A percentile compares a stretch with the other conserved stretches of the same genome.
Evolutionary conservation across 2,113 vertebrate species (phyloP).

Genomic region (Casuarius casuarius): DNA sequence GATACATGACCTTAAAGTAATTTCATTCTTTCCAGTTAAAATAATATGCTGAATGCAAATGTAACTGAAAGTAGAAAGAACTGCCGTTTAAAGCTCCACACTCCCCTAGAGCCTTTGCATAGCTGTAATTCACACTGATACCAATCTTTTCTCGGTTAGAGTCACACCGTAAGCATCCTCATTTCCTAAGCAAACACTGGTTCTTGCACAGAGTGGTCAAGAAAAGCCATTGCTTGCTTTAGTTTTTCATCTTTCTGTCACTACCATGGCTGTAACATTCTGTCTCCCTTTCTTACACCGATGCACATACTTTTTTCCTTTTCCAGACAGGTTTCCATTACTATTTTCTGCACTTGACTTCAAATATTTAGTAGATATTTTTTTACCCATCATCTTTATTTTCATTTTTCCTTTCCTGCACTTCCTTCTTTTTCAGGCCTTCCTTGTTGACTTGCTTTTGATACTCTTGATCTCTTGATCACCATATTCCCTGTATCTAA

Average conservation of each 20-base stretch:
- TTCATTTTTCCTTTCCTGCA: not conserved
- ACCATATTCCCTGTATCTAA: not conserved
- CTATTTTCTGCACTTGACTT: not conserved
- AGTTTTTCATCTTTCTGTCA: not conserved
- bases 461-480: not conserved
- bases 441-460: not conserved
- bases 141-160: not conserved
- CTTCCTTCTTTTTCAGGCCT: not conserved
- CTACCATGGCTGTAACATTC: not conserved
- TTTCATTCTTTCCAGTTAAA: not conserved
- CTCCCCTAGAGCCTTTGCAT: not conserved
- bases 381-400: not conserved
- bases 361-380: not conserved
- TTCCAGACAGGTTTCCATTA: not conserved
- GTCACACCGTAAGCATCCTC: not conserved
- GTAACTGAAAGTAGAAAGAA: not conserved
- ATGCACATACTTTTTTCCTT: not conserved
- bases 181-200: not conserved
- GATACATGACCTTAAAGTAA: not conserved
- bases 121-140: not conserved
- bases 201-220: not conserved
- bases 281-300: fast-evolving
- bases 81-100: not conserved
- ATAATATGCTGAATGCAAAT: not conserved
- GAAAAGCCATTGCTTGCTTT: not conserved